Evolutionary conservation across 92 coral and sea anemone genomes (phyloP).

Genomic region (Parazoanthus atlanticus): DNA sequence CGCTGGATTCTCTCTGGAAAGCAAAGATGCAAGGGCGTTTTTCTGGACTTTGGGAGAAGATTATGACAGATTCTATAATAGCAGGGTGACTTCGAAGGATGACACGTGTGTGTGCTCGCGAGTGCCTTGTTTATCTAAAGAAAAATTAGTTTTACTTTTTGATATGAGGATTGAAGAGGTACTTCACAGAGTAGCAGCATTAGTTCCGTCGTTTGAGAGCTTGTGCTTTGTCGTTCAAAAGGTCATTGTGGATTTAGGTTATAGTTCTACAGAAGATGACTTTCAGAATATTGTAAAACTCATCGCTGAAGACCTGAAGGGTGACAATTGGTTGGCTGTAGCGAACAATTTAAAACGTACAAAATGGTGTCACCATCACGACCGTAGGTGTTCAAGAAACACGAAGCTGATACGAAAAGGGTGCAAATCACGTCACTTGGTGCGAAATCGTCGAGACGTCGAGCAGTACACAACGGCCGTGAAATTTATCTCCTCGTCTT

Average conservation of each 20-base stretch:
- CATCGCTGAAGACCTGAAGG: not conserved
- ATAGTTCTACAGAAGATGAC: constrained; percentile 5
- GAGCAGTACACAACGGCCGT: not conserved
- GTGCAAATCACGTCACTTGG: not conserved
- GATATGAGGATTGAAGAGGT: constrained; percentile 31
- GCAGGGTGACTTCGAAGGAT: not conserved
- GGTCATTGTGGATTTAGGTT: constrained; percentile 28
- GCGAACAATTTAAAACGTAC: not conserved
- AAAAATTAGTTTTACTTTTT: constrained; percentile 25
- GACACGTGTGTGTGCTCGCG: constrained; percentile 24
- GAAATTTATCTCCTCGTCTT: constrained; percentile 5
- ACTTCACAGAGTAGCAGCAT: not conserved
- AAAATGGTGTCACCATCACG: constrained; percentile 31
- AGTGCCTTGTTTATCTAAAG: constrained; percentile 41
- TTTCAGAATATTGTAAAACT: not conserved
- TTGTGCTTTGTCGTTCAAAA: constrained; percentile 26
- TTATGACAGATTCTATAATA: constrained; percentile 16
- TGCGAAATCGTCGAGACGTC: constrained; percentile 33
- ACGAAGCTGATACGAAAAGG: constrained; percentile 5
- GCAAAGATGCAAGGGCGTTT: constrained; percentile 14
- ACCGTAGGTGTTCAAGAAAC: constrained; percentile 30
- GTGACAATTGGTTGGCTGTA: constrained; percentile 4
- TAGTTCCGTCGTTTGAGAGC: constrained; percentile 24
- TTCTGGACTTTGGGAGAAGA: constrained; percentile 14
- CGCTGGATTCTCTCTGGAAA: constrained; percentile 2